A percentile compares a stretch with the other conserved stretches of the same genome.
phyloP scores from a whole-genome alignment of 1,140 invertebrate genomes.

The Drosophila willistoni region DNA sequence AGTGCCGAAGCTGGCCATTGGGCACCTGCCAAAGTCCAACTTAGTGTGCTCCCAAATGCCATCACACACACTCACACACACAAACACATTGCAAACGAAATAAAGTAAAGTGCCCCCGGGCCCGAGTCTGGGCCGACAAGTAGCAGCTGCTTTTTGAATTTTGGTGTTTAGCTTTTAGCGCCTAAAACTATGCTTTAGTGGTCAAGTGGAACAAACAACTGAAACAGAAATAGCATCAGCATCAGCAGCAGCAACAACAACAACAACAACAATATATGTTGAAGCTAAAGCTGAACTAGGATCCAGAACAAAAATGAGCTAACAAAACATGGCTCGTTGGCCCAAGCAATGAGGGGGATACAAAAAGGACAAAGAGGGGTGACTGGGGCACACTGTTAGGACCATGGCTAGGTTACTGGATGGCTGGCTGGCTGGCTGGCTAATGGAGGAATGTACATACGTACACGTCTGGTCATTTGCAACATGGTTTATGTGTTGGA shows the following conservation, averaged over 20 bases:
- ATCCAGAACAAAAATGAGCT: conserved; percentile 52
- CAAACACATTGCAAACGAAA: conserved; percentile 37
- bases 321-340: conserved; percentile 56
- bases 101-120: conserved; percentile 64
- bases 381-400: background rate
- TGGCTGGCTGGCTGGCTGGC: conserved; percentile 18
- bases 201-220: conserved; percentile 80
- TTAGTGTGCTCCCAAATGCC: conserved; percentile 29
- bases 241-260: conserved; percentile 12
- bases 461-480: conserved; percentile 76
- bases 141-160: conserved; percentile 79
- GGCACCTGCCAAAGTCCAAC: conserved; percentile 46
- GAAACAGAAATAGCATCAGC: conserved; percentile 31
- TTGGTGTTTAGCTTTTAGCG: conserved; percentile 81
- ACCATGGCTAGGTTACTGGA: conserved; percentile 19
- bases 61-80: conserved; percentile 33
- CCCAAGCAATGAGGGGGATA: conserved; percentile 13
- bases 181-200: conserved; percentile 81
- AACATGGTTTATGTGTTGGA: conserved; percentile 77
- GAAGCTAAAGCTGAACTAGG: conserved; percentile 27
- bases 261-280: conserved; percentile 20
- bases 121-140: conserved; percentile 20
- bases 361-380: background rate
- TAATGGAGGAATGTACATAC: conserved; percentile 61
- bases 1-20: conserved; percentile 62